Evolutionary conservation across 2,888 invertebrate species (phyloP), one percentile per base, ranked within the genome.

Genomic region (Tenthredo notha): DNA sequence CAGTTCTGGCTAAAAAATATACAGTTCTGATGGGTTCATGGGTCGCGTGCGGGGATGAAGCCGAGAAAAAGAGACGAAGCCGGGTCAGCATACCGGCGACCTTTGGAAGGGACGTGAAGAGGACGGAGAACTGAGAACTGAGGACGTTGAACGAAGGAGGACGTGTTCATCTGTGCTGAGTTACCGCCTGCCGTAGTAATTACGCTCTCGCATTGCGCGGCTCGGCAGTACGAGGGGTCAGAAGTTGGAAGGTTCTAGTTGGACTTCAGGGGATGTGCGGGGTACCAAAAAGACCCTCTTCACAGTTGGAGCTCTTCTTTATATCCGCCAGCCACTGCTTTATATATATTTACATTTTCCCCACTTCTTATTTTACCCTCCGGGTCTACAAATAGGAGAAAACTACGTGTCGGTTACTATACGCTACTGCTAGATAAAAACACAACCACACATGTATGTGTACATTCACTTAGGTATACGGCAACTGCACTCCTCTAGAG

Each of bases 121-220:
- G 50, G 70, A 67, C 10, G 43, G 58, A 47, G 25, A 61, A 84
- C 67, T 18, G 47, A 74, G 47, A 83, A 85, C 83, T 61, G 74
- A 74, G 72, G 12, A 25, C 43, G 40, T 43, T 25, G 84, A 84
- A 85, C 84, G 85, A 75, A 86, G 61, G 85, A 85, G 85, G 87
- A 89, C 87, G 87, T 88, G 88, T 90, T 89, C 88, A 88, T 88
- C 87, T 88, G 89, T 89, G 87, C 87, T 86, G 87, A 87, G 87
- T 88, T 87, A 87, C 86, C 86, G 85, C 86, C 86, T 88, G 87
- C 87, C 87, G 85, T 87, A 87, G 89, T 90, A 92, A 92, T 90
- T 90, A 91, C 89, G 88, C 88, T 91, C 88, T 89, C 88, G 87
- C 89, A 86, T 88, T 87, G 86, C 87, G 87, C 86, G 86, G 87